Evolutionary conservation across 2,888 invertebrate genomes (phyloP), one percentile per base, ranked within the genome.

Genomic region (Mythimna vitellina): DNA sequence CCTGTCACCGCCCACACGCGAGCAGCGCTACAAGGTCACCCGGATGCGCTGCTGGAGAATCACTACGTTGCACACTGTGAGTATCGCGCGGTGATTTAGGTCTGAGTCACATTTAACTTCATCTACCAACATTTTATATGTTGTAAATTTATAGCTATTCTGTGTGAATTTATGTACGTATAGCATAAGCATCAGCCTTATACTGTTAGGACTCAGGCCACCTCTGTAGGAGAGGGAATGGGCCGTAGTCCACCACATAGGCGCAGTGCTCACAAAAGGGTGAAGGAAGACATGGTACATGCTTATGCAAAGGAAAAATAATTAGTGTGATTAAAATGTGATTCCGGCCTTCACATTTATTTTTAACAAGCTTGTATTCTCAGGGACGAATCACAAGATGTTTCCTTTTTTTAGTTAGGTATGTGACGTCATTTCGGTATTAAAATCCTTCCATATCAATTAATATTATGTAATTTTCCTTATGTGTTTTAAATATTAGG

Each of bases 21-120:
- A 99, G 92, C 98, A 98, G 63, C 97, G 97, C 87, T 99, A 99
- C 93, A 98, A 99, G 93, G 99, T 99, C 54, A 99, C 99, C 0
- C 96, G 99, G 86, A 99, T 99, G 98, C 97, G 99, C 73, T 99
- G 99, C 89, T 99, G 99, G 99, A 97, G 99, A 86, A 99, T 99
- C 63, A 99, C 99, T 29, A 98, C 99, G 1, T 96, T 98, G 86
- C 98, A 98, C 91, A 95, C 96, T 85, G 98, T 98, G 93, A 97
- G 96, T 92, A 72, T 57, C 12, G 25, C 35, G 6, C 8, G 51
- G 12, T 42, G 5, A 32, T 49, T 29, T 35, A n/a, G 29, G 9
- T 10, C n/a, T 6, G 5, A n/a, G 35, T 35, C 32, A 49, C 49
- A 49, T 17, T 46, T 46, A 17, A 0, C 17, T 5, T 17, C 17